phyloP scores from a whole-genome alignment of 2,888 invertebrate species.

The Molanna angustata region DNA sequence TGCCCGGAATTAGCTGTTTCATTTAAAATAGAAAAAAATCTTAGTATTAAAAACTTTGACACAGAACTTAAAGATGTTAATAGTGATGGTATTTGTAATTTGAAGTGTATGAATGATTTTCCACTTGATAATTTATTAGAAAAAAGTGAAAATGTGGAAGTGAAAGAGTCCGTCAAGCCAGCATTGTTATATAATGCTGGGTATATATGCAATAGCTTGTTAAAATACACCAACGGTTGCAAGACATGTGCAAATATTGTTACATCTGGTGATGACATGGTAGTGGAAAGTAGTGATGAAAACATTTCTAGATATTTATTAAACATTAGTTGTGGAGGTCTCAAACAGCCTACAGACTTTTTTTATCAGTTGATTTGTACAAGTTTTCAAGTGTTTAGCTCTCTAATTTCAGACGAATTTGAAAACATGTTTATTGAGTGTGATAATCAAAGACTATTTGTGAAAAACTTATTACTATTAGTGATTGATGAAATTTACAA shows the following conservation, averaged over 20 bases:
- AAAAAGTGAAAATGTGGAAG: background rate
- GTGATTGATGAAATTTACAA: background rate
- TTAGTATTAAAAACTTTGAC: background rate
- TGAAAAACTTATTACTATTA: background rate
- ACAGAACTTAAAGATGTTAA: background rate
- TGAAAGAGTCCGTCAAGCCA: background rate
- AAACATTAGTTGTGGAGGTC: background rate
- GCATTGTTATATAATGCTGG: background rate
- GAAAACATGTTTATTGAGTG: background rate
- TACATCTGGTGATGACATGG: background rate
- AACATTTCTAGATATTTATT: background rate
- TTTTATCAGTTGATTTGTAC: background rate
- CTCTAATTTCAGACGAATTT: background rate
- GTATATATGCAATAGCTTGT: background rate
- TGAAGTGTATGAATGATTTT: background rate
- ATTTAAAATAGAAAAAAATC: background rate
- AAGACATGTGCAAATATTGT: background rate
- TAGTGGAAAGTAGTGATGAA: background rate
- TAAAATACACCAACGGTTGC: background rate
- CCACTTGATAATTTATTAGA: background rate
- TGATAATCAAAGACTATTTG: background rate
- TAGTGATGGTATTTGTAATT: background rate
- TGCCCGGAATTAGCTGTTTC: background rate
- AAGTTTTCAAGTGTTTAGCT: background rate
- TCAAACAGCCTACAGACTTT: background rate